These are phyloP conservation scores for Heterochromis multidens DNA, from an alignment of 2,113 vertebrate species.

Conservation along the genomic window DNA sequence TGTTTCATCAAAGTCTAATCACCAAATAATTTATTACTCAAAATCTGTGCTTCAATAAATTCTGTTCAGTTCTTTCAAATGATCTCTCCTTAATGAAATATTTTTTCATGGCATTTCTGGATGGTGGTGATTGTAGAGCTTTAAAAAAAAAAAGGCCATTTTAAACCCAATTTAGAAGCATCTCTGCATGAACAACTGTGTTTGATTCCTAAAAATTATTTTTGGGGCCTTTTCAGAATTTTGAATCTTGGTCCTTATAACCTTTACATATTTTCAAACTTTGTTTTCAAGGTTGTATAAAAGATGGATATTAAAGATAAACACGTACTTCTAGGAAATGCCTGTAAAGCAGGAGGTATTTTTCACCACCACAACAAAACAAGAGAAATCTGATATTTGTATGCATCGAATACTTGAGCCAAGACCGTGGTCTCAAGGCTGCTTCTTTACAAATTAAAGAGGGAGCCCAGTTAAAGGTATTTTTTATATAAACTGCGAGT, in stretches of 20 bases:
- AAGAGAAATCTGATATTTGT: not conserved
- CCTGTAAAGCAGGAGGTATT: accelerated
- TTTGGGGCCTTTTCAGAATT: too few relatives aligned
- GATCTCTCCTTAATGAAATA: not conserved
- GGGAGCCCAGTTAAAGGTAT: not conserved
- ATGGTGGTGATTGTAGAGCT: not conserved
- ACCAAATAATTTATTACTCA: not conserved
- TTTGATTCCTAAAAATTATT: too few relatives aligned
- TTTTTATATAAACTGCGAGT: not conserved
- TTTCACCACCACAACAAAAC: not conserved
- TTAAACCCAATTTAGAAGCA: too few relatives aligned
- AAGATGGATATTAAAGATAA: not conserved
- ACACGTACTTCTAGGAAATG: not conserved
- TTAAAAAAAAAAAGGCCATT: too few relatives aligned
- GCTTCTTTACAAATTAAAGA: not conserved
- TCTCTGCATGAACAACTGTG: too few relatives aligned
- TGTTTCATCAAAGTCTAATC: not conserved
- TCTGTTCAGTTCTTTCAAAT: not conserved
- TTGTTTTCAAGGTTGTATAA: not conserved
- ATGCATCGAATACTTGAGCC: not conserved
- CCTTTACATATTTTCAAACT: accelerated
- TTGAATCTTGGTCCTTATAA: too few relatives aligned
- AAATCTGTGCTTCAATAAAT: not conserved
- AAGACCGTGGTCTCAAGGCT: not conserved
- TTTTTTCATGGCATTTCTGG: accelerated